These are phyloP conservation scores for Trinorchestia longiramus DNA, from an alignment of 1,140 invertebrate genomes.

Conservation along the genomic window DNA sequence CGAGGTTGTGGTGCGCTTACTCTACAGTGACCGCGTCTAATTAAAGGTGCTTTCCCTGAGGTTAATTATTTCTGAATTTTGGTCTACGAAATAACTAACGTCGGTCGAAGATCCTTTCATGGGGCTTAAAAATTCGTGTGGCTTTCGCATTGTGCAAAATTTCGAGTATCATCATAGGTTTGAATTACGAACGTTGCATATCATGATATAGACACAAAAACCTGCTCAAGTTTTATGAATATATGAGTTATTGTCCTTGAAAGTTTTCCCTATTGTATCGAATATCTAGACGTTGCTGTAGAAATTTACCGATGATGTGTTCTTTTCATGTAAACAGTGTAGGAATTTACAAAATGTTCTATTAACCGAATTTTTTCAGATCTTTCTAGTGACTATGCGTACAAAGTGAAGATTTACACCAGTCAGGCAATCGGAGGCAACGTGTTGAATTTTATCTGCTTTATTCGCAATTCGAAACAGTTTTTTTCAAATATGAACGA, in stretches of 20 bases:
- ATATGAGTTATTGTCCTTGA: background rate
- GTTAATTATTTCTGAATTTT: background rate
- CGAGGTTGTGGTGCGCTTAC: conserved; percentile 39
- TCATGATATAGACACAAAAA: background rate
- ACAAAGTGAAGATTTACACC: too few relatives aligned
- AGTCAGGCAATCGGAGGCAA: too few relatives aligned
- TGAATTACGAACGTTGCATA: background rate
- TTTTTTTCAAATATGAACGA: too few relatives aligned
- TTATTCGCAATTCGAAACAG: too few relatives aligned
- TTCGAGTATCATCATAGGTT: background rate
- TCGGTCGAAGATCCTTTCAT: background rate
- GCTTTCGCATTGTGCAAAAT: background rate
- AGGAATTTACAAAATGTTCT: background rate
- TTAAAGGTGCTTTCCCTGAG: background rate
- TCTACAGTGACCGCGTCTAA: conserved; percentile 23
- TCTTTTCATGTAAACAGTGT: background rate
- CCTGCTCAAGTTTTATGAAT: background rate
- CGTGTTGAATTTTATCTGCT: too few relatives aligned
- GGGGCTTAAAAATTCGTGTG: background rate
- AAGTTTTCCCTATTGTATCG: background rate
- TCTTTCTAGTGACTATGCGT: too few relatives aligned
- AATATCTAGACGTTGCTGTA: background rate
- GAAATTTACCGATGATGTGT: background rate
- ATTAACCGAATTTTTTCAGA: too few relatives aligned
- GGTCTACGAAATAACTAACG: background rate